These are phyloP conservation scores for Hydrolagus colliei DNA, from an alignment of 2,797 vertebrate genomes.

Conservation along the genomic window DNA sequence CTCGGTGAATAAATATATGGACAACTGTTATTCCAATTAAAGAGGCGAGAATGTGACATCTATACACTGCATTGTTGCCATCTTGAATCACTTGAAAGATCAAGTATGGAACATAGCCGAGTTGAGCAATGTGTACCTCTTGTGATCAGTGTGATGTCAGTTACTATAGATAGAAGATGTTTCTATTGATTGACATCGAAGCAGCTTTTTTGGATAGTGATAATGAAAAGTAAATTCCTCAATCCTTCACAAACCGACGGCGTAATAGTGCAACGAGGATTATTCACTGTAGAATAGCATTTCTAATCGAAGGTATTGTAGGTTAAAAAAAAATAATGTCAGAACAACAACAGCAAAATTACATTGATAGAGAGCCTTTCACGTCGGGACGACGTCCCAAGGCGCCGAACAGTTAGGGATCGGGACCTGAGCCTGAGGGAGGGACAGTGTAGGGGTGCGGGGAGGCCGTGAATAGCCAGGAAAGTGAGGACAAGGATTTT, in stretches of 20 bases:
- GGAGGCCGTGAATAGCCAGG: too few species aligned
- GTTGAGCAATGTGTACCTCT: background rate
- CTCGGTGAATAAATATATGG: background rate
- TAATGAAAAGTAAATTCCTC: background rate
- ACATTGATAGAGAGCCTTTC: too few species aligned
- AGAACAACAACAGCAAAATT: background rate
- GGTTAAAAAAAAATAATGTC: background rate
- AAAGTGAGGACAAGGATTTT: too few species aligned
- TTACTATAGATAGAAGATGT: background rate
- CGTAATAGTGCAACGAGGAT: background rate
- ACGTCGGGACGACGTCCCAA: too few species aligned
- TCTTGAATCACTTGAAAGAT: background rate
- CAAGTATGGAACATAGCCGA: background rate
- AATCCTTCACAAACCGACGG: background rate
- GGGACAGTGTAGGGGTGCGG: too few species aligned
- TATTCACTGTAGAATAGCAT: background rate
- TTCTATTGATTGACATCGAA: background rate
- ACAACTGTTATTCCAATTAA: constrained; percentile 29
- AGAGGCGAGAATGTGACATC: constrained; percentile 33
- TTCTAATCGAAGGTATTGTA: background rate
- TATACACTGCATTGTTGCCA: constrained; percentile 10
- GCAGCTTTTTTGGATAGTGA: background rate
- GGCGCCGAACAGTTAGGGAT: too few species aligned
- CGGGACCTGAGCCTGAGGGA: too few species aligned
- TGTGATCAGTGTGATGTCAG: background rate